phyloP scores from a whole-genome alignment of 1,140 invertebrate genomes.

The Drosophila tropicalis region DNA sequence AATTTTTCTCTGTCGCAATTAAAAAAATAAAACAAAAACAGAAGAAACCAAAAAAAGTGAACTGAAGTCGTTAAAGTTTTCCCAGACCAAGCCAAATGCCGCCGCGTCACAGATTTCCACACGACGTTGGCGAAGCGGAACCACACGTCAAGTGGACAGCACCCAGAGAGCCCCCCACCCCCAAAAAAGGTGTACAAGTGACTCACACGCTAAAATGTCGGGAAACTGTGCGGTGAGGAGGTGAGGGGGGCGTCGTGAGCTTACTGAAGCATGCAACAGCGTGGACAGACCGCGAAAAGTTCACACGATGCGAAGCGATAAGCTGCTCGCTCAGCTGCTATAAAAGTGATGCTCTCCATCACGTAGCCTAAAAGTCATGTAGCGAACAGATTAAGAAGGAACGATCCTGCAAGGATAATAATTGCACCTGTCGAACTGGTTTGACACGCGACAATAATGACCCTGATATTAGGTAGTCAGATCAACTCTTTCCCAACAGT shows the following conservation, averaged over 20 bases:
- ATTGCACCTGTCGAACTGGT: constrained; percentile 37
- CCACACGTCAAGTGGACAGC: constrained; percentile 75
- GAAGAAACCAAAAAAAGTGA: constrained; percentile 13
- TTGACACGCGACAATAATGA: constrained; percentile 41
- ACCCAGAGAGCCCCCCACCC: constrained; percentile 12
- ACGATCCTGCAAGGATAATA: constrained; percentile 1
- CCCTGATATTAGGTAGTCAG: constrained; percentile 47
- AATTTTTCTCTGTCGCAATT: constrained; percentile 73
- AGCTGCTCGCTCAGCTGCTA: constrained; percentile 17
- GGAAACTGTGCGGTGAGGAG: not conserved
- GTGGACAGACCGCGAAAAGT: constrained; percentile 47
- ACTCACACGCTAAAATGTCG: constrained; percentile 8
- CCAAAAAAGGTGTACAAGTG: constrained; percentile 49
- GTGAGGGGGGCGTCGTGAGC: constrained; percentile 23
- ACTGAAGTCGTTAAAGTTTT: constrained; percentile 65
- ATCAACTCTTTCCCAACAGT: constrained; percentile 20
- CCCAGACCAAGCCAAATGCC: constrained; percentile 66
- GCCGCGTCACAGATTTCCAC: constrained; percentile 75
- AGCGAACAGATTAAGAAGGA: constrained; percentile 27
- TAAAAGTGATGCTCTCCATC: constrained; percentile 26
- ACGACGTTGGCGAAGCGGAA: constrained; percentile 66
- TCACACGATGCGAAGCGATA: constrained; percentile 59
- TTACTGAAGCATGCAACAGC: constrained; percentile 71
- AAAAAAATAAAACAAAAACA: constrained; percentile 39
- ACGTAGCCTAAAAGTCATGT: constrained; percentile 8